phyloP scores from a whole-genome alignment of 35 echinoderm and acorn worm genomes.

The Heliocidaris erythrogramma region DNA sequence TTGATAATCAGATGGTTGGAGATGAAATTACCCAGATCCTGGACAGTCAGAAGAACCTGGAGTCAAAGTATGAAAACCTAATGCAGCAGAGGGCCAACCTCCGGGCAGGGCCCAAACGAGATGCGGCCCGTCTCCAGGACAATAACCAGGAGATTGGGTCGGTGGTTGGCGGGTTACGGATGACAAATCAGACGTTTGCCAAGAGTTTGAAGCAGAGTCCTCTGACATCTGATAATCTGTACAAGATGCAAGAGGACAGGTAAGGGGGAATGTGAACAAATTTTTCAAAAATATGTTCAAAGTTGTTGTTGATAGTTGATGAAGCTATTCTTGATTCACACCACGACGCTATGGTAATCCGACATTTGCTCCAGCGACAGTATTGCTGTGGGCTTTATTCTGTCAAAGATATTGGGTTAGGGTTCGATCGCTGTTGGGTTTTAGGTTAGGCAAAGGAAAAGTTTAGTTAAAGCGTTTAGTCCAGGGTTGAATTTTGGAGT shows the following conservation, averaged over 20 bases:
- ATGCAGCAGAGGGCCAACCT: constrained; percentile 82
- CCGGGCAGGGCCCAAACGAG: constrained; percentile 65
- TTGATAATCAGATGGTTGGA: constrained; percentile 86
- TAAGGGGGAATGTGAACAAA: not conserved
- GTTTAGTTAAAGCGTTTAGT: too few species aligned
- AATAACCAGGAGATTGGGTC: constrained; percentile 76
- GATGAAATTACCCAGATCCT: constrained; percentile 95
- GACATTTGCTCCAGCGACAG: too few species aligned
- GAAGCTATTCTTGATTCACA: not conserved
- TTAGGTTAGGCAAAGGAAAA: too few species aligned
- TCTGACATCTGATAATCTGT: constrained; percentile 86
- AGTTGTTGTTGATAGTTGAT: not conserved
- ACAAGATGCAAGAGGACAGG: constrained; percentile 95
- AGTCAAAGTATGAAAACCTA: constrained; percentile 84
- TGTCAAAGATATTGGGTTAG: too few species aligned
- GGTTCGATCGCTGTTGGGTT: too few species aligned
- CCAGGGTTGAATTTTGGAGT: too few species aligned
- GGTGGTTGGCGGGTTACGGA: constrained; percentile 84
- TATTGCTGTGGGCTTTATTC: too few species aligned
- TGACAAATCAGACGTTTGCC: constrained; percentile 75
- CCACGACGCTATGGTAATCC: too few species aligned
- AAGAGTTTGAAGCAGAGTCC: constrained; percentile 97
- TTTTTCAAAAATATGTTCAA: not conserved
- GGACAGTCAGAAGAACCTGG: constrained; percentile 86
- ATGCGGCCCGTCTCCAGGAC: constrained; percentile 56